phyloP scores from a whole-genome alignment of 1,140 invertebrate genomes.

The Bombus breviceps region DNA sequence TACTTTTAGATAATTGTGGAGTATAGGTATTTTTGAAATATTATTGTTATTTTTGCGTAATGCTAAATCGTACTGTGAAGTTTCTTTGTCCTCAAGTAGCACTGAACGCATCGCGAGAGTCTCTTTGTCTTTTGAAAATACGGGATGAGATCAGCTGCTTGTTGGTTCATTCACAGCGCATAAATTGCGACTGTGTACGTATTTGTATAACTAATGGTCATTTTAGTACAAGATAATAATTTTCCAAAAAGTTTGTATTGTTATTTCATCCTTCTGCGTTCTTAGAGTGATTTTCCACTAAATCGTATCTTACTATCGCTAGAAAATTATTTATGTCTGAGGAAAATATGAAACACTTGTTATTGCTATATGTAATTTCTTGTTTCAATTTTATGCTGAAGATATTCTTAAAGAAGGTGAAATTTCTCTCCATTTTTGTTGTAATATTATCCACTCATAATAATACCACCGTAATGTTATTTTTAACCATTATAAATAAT shows the following conservation, averaged over 20 bases:
- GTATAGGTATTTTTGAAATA: constrained; percentile 33
- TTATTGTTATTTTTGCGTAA: neutral
- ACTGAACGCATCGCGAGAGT: neutral
- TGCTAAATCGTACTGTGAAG: constrained; percentile 20
- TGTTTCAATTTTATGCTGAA: too few species aligned
- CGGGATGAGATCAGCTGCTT: neutral
- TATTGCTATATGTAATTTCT: too few species aligned
- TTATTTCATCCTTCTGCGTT: neutral
- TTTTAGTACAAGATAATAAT: neutral
- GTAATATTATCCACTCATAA: too few species aligned
- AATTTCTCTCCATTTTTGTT: too few species aligned
- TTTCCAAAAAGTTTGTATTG: neutral
- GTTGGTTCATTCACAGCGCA: neutral
- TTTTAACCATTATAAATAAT: too few species aligned
- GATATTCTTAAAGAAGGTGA: too few species aligned
- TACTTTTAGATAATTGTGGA: constrained; percentile 26
- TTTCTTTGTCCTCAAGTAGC: constrained; percentile 40
- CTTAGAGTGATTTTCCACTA: neutral
- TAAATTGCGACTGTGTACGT: neutral
- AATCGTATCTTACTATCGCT: neutral
- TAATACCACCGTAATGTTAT: too few species aligned
- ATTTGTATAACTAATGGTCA: neutral
- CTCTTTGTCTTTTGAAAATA: constrained; percentile 26
- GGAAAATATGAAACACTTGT: neutral
- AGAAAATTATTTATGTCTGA: neutral